Base-by-base conservation (phyloP, 2,113 vertebrate species). In the Syrmaticus mikado region DNA sequence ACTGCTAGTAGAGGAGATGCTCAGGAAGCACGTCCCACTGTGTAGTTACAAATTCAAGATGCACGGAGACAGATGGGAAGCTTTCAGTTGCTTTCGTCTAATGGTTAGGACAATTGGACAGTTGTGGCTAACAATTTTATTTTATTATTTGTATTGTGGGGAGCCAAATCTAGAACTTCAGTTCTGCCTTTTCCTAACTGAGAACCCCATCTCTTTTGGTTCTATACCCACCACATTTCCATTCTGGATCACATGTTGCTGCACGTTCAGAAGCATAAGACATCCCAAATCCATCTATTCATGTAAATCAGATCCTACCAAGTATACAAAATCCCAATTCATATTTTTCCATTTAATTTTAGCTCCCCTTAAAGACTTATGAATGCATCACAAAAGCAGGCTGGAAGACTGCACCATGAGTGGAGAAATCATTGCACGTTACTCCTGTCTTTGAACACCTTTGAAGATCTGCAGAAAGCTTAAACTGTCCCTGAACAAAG, bases 391-490 rank as follows among this genome's bases (percentile, higher is more conserved):
- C 90, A 94, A 81, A 89, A 79, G 64, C 55, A 93, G 66, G 55
- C 50, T 74, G 65, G 68, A 76, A 83, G 60, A 52, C 8, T 6
- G 43, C 40, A 50, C 1, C n/a, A 45, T 6, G 40, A 85, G 53
- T 24, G 21, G 58, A 91, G 90, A 80, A 92, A 82, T 94, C 89
- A 79, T 89, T 91, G 71, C 53, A 53, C 45, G 8, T 34, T 87
- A n/a, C 27, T 90, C 50, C 82, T 66, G 55, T 5, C 90, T 95
- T 76, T 87, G 67, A 94, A 87, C 84, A 93, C 15, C 66, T 91
- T 30, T 79, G 85, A 92, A 91, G 90, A 94, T 85, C 87, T 88
- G 79, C 90, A 93, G 92, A 93, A 90, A 76, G 72, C 32, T 14
- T 88, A 71, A 93, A 60, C 76, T 74, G 79, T 52, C 82, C 92